These are phyloP conservation scores for Scylla paramamosain DNA, from an alignment of 1,140 invertebrate species.

Conservation along the genomic window DNA sequence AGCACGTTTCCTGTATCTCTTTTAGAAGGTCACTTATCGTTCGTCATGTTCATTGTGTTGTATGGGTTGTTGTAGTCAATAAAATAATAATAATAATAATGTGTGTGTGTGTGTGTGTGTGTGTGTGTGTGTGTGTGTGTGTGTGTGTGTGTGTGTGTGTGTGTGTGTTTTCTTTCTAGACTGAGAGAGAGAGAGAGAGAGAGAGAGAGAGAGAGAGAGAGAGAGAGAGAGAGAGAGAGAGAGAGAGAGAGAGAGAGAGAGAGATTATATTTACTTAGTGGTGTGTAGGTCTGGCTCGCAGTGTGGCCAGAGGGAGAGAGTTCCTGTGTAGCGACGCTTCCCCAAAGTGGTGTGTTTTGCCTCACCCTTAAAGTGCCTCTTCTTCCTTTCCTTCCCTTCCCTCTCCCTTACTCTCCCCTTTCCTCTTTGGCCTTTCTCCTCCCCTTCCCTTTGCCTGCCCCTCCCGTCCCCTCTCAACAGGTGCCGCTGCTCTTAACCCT, in stretches of 20 bases:
- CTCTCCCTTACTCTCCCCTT: slow-evolving; percentile 10
- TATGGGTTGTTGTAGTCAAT: too few relatives aligned
- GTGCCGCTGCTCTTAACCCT: neutral
- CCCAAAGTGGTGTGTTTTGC: neutral
- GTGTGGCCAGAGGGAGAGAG: neutral
- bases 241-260: slow-evolving; percentile 20
- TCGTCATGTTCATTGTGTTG: too few relatives aligned
- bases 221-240: slow-evolving; percentile 15
- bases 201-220: slow-evolving; percentile 45
- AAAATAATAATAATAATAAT: too few relatives aligned
- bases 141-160: too few relatives aligned
- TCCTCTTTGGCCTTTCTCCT: neutral
- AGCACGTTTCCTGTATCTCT: too few relatives aligned
- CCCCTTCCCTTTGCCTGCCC: neutral
- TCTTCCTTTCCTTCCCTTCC: neutral
- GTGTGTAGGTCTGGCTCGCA: too few relatives aligned
- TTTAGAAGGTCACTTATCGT: too few relatives aligned
- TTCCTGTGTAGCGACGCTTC: neutral
- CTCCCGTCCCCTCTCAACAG: slow-evolving; percentile 12
- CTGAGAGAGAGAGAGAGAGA: slow-evolving; percentile 31
- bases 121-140: too few relatives aligned
- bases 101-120: too few relatives aligned
- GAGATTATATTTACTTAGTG: neutral
- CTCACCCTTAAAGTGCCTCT: neutral
- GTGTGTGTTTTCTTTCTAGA: too few relatives aligned